Conservation (phyloP, 1,140 invertebrate genomes). For the Psilanteris sp. region DNA sequence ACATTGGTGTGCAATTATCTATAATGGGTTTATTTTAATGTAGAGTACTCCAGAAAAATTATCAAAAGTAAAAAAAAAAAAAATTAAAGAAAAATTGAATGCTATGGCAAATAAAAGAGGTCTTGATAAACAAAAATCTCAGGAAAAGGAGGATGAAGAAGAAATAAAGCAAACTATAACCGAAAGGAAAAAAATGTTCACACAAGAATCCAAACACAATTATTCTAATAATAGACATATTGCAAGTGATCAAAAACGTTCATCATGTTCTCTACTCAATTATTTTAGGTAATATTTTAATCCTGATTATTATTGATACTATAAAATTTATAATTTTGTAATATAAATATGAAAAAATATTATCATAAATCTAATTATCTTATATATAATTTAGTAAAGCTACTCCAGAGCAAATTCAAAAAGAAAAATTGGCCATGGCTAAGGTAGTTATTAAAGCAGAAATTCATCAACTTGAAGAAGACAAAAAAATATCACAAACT, state of each 20-base stretch:
- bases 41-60: neutral
- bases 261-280: conserved; percentile 68
- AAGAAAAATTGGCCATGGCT: conserved; percentile 16
- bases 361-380: too few relatives aligned
- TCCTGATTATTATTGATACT: neutral
- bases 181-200: conserved; percentile 68
- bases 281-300: conserved; percentile 72
- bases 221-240: conserved; percentile 29
- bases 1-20: too few relatives aligned
- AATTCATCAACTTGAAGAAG: conserved; percentile 27
- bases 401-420: conserved; percentile 44
- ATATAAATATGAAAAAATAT: too few relatives aligned
- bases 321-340: neutral
- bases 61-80: conserved; percentile 10
- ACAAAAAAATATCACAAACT: conserved; percentile 1
- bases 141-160: conserved; percentile 65
- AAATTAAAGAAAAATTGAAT: conserved; percentile 63
- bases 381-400: conserved; percentile 31
- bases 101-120: conserved; percentile 67
- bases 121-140: conserved; percentile 67
- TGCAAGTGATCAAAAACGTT: conserved; percentile 52
- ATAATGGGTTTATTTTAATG: too few relatives aligned
- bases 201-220: conserved; percentile 57
- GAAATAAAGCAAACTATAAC: conserved; percentile 66
- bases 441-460: conserved; percentile 39